Conservation (phyloP, 2,113 vertebrate genomes). For the Balaeniceps rex region DNA sequence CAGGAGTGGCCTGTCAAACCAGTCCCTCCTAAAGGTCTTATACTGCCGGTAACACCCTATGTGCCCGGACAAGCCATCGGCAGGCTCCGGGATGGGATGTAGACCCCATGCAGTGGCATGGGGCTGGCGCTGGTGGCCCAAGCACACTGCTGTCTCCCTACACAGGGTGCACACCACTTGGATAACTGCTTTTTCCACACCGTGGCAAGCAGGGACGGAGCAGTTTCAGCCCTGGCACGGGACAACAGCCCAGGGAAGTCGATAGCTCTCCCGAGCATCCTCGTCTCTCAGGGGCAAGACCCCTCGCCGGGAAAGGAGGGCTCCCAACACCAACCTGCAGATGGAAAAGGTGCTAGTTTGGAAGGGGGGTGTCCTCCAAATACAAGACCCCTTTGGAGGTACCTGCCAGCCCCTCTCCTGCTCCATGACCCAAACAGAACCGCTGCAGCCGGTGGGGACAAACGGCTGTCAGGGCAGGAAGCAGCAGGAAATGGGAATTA, state of each 20-base stretch:
- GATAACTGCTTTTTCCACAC: not conserved
- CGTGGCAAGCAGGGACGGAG: not conserved
- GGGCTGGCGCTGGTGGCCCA: not conserved
- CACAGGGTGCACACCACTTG: not conserved
- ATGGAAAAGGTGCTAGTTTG: not conserved
- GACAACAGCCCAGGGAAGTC: not conserved
- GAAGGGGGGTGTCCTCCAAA: not conserved
- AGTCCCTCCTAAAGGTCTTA: not conserved
- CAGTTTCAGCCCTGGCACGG: not conserved
- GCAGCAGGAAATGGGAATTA: not conserved
- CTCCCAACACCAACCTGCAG: not conserved
- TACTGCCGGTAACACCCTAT: not conserved
- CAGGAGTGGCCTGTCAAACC: constrained; percentile 3
- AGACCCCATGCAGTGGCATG: not conserved
- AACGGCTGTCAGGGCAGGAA: not conserved
- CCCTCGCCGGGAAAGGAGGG: fast-evolving
- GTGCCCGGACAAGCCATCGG: not conserved
- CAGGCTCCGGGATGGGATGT: not conserved
- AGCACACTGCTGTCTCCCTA: not conserved
- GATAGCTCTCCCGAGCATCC: not conserved
- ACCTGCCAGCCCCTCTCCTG: not conserved
- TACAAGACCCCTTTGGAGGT: not conserved
- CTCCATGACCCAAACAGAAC: not conserved
- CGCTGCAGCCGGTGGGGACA: not conserved
- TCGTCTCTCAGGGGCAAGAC: fast-evolving